Percentiles rank a stretch among this genome's conserved stretches.
Conservation (phyloP, 2,113 vertebrate genomes). For the Hiodon alosoides region DNA sequence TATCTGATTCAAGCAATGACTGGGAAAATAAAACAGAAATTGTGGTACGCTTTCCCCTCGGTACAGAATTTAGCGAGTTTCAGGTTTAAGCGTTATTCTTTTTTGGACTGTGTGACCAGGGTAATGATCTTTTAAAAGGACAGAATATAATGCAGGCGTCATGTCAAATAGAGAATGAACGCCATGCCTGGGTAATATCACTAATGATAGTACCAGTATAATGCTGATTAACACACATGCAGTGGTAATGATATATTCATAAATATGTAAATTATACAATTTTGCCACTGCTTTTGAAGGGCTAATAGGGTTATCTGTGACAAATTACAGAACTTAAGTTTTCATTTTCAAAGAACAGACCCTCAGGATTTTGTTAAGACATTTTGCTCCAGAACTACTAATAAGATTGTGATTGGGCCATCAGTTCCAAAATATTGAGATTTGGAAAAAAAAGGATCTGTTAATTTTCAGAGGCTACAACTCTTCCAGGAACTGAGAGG, state of each 20-base stretch:
- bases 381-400: slow-evolving; percentile 31
- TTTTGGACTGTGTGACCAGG: slow-evolving; percentile 4
- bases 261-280: slow-evolving; percentile 34
- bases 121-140: not conserved
- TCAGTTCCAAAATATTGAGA: slow-evolving; percentile 26
- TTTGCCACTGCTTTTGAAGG: slow-evolving; percentile 19
- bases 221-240: slow-evolving; percentile 13
- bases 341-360: slow-evolving; percentile 27
- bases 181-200: too few species aligned
- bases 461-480: slow-evolving; percentile 12
- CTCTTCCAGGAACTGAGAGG: not conserved
- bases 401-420: slow-evolving; percentile 29
- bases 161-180: slow-evolving; percentile 8
- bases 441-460: slow-evolving; percentile 11
- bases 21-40: not conserved
- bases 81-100: slow-evolving; percentile 1
- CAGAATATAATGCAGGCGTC: not conserved
- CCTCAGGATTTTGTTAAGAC: slow-evolving; percentile 35
- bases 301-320: slow-evolving; percentile 36
- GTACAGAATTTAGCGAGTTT: not conserved
- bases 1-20: not conserved
- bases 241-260: slow-evolving; percentile 16
- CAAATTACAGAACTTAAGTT: slow-evolving; percentile 26
- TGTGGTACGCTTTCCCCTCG: not conserved
- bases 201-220: slow-evolving; percentile 10